These are phyloP conservation scores for Rosalia funebris DNA, from an alignment of 2,888 invertebrate species.

Conservation along the genomic window DNA sequence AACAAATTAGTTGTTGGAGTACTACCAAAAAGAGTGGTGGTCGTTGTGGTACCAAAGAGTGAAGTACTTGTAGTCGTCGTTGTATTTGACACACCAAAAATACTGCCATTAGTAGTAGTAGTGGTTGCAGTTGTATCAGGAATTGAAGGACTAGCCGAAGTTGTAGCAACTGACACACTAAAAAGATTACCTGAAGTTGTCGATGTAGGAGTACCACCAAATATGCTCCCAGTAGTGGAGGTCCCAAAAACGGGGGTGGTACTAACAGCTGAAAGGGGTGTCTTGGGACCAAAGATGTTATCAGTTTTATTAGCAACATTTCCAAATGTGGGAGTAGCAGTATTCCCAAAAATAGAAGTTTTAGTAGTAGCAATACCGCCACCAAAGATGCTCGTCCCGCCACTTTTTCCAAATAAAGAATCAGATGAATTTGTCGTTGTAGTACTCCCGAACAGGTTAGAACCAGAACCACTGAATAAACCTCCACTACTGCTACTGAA, in stretches of 20 bases:
- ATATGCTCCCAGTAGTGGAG: slow-evolving; percentile 5
- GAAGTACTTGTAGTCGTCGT: slow-evolving; percentile 24
- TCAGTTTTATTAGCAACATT: slow-evolving; percentile 2
- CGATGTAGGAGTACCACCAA: background rate
- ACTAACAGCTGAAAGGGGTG: slow-evolving; percentile 2
- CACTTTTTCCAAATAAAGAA: slow-evolving; percentile 21
- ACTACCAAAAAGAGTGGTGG: slow-evolving; percentile 43
- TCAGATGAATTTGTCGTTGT: background rate
- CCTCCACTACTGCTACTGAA: slow-evolving; percentile 17
- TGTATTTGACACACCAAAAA: slow-evolving; percentile 1
- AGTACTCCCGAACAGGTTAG: slow-evolving; percentile 16
- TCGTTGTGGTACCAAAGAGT: slow-evolving; percentile 16
- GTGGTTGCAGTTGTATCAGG: slow-evolving; percentile 5
- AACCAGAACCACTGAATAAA: slow-evolving; percentile 17
- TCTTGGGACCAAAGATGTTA: slow-evolving; percentile 16
- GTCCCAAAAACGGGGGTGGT: slow-evolving; percentile 25
- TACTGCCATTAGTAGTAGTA: slow-evolving; percentile 11
- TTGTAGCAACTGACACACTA: slow-evolving; percentile 8
- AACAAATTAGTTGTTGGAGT: slow-evolving; percentile 30
- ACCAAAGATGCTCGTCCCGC: slow-evolving; percentile 27
- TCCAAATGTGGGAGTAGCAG: slow-evolving; percentile 9
- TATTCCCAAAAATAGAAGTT: slow-evolving; percentile 6
- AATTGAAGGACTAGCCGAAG: slow-evolving; percentile 22
- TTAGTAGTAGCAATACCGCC: background rate
- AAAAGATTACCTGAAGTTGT: slow-evolving; percentile 11